phyloP scores from a whole-genome alignment of 2,797 vertebrate species.

The Sebastes iracundus region DNA sequence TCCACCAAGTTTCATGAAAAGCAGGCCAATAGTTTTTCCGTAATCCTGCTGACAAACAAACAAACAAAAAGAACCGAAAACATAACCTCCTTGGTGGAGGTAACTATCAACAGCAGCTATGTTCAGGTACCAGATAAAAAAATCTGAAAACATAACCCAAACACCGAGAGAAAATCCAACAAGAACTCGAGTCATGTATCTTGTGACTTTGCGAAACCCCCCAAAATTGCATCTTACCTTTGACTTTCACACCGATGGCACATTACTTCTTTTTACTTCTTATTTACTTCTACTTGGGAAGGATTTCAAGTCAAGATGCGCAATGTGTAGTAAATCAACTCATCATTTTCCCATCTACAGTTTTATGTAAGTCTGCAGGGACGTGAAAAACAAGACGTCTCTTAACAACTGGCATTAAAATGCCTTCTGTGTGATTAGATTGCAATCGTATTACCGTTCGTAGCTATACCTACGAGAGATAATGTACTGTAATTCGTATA shows the following conservation, averaged over 20 bases:
- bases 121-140: neutral
- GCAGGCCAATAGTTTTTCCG: too few species aligned
- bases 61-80: too few species aligned
- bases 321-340: neutral
- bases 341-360: neutral
- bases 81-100: too few species aligned
- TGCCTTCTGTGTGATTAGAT: fast-evolving
- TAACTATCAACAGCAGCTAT: neutral
- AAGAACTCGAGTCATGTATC: fast-evolving
- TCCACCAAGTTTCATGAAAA: neutral
- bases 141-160: neutral
- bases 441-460: fast-evolving
- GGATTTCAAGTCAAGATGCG: neutral
- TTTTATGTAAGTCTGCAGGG: neutral
- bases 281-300: too few species aligned
- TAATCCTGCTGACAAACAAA: too few species aligned
- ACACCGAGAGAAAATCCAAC: neutral
- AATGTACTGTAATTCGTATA: too few species aligned
- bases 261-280: too few species aligned
- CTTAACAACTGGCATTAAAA: neutral
- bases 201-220: neutral
- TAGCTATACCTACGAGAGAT: fast-evolving
- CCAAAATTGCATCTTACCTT: neutral
- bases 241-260: neutral
- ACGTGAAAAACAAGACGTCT: neutral